A percentile compares a stretch with the other conserved stretches of the same genome.
phyloP scores from a whole-genome alignment of 2,888 invertebrate species.

The Anoncus sp. region DNA sequence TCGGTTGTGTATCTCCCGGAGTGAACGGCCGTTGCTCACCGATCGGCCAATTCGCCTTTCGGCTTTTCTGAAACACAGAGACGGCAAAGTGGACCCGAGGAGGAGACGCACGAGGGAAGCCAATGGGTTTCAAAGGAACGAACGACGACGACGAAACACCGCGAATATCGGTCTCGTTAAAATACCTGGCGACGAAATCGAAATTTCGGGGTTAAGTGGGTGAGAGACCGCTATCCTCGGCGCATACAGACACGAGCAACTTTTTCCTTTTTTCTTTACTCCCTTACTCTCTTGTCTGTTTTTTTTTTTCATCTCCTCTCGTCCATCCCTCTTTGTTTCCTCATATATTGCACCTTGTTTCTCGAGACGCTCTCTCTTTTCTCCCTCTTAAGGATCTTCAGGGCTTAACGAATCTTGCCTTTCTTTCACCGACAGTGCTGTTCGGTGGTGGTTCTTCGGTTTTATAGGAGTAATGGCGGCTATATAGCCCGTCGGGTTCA shows the following conservation, averaged over 20 bases:
- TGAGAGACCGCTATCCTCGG: conserved; percentile 49
- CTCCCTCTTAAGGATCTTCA: background rate
- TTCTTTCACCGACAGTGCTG: conserved; percentile 34
- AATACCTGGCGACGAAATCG: conserved; percentile 82
- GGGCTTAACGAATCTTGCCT: conserved; percentile 20
- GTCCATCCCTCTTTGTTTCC: conserved; percentile 13
- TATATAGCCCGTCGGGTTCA: background rate
- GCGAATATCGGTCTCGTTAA: conserved; percentile 82
- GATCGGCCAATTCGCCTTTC: conserved; percentile 59
- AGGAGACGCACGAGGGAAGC: conserved; percentile 18
- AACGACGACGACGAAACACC: conserved; percentile 60
- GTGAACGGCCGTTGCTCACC: conserved; percentile 47
- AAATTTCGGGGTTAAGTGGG: conserved; percentile 81
- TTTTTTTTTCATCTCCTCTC: conserved; percentile 27
- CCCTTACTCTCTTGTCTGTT: conserved; percentile 35
- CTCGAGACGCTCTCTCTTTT: conserved; percentile 6
- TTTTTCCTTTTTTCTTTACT: conserved; percentile 40
- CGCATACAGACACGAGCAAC: conserved; percentile 28
- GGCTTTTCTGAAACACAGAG: conserved; percentile 64
- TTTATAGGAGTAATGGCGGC: conserved; percentile 31
- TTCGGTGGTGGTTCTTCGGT: conserved; percentile 11
- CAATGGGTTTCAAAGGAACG: conserved; percentile 38
- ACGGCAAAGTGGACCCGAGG: conserved; percentile 5
- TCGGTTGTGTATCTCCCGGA: conserved; percentile 32
- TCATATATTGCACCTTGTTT: conserved; percentile 19